Conservation (phyloP, 2,797 vertebrate species). For the Myripristis murdjan region DNA sequence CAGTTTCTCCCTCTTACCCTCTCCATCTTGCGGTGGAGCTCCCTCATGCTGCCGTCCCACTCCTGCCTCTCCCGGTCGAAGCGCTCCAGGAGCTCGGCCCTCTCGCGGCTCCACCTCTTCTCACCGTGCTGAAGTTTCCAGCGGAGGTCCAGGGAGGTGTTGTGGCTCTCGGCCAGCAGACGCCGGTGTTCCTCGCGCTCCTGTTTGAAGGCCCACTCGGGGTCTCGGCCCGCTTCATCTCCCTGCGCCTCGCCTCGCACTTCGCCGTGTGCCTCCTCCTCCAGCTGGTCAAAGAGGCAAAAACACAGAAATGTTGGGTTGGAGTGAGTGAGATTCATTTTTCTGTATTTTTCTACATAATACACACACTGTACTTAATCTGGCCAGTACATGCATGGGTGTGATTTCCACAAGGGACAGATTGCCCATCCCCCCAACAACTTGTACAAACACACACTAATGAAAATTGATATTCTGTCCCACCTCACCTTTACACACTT, state of each 20-base stretch:
- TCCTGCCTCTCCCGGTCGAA: conserved; percentile 90
- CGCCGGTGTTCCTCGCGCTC: conserved; percentile 91
- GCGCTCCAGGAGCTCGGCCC: conserved; percentile 90
- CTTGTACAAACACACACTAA: no score
- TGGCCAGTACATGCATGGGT: no score
- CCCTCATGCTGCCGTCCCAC: conserved; percentile 91
- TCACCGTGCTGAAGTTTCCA: conserved; percentile 95
- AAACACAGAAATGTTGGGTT: background rate
- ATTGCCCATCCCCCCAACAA: no score
- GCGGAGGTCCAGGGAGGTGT: conserved; percentile 91
- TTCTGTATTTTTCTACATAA: no score
- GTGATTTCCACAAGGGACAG: no score
- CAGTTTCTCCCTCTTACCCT: conserved; percentile 79
- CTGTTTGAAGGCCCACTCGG: conserved; percentile 66
- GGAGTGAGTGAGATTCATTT: no score
- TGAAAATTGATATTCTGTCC: no score
- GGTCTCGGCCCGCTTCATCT: conserved; percentile 40
- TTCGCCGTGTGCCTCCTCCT: conserved; percentile 45
- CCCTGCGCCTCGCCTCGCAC: conserved; percentile 65
- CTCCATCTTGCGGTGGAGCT: conserved; percentile 90
- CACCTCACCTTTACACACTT: no score
- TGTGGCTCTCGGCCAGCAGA: conserved; percentile 92
- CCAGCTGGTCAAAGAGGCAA: conserved; percentile 56
- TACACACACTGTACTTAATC: no score
- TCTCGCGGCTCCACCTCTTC: conserved; percentile 93